Evolutionary conservation across 2,888 invertebrate genomes (phyloP).

Genomic region (Smittia aterrima): DNA sequence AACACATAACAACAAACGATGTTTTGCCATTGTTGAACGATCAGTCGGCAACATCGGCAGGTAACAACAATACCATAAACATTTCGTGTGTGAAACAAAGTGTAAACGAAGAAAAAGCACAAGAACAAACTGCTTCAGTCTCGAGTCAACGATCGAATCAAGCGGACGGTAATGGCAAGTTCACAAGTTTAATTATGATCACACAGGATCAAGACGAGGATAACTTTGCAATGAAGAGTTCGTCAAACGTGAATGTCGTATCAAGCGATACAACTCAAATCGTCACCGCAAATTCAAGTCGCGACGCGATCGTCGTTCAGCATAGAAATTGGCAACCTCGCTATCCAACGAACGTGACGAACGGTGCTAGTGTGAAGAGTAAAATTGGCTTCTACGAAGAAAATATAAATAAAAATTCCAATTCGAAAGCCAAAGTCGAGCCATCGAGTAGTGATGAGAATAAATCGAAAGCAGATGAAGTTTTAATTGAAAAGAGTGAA

Average conservation of each 20-base stretch:
- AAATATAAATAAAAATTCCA: conserved; percentile 43
- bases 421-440: conserved; percentile 52
- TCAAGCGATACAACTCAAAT: conserved; percentile 73
- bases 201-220: conserved; percentile 65
- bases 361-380: conserved; percentile 42
- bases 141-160: conserved; percentile 42
- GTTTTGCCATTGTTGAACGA: conserved; percentile 24
- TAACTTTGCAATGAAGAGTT: conserved; percentile 46
- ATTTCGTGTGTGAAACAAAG: conserved; percentile 34
- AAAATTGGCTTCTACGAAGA: conserved; percentile 40
- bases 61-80: conserved; percentile 22
- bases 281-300: conserved; percentile 55
- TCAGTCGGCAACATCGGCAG: conserved; percentile 12
- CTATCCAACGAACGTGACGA: conserved; percentile 49
- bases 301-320: conserved; percentile 58
- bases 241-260: conserved; percentile 68
- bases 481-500: neutral
- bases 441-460: conserved; percentile 43
- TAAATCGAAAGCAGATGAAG: neutral
- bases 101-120: conserved; percentile 18
- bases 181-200: conserved; percentile 87
- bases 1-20: neutral
- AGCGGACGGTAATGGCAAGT: conserved; percentile 58
- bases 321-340: conserved; percentile 63
- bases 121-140: conserved; percentile 26